phyloP scores from a whole-genome alignment of 2,797 vertebrate species.

The Micromesistius poutassou region DNA sequence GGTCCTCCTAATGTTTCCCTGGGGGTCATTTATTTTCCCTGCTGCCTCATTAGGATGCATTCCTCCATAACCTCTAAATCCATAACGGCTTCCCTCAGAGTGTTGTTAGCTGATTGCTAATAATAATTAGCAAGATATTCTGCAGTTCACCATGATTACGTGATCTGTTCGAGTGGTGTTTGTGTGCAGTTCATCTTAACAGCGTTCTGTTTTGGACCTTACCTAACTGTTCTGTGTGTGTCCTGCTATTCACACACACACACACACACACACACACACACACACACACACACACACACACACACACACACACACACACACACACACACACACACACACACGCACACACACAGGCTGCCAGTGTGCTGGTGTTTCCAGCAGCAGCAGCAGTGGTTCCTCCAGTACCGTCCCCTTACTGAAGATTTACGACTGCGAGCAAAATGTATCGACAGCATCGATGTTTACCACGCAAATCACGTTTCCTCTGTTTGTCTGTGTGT shows the following conservation, averaged over 20 bases:
- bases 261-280: neutral
- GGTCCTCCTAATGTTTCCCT: conserved; percentile 19
- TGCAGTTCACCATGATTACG: neutral
- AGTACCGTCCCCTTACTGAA: conserved; percentile 14
- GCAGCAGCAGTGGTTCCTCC: neutral
- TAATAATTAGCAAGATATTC: conserved; percentile 41
- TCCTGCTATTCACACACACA: neutral
- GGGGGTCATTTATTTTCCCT: conserved; percentile 45
- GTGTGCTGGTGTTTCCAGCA: neutral
- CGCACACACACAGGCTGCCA: neutral
- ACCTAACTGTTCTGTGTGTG: neutral
- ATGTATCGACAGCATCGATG: conserved; percentile 39
- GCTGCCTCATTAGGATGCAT: conserved; percentile 54
- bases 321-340: neutral
- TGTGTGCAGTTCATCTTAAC: neutral
- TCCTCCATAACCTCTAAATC: conserved; percentile 52
- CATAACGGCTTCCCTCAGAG: conserved; percentile 42
- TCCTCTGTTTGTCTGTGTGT: conserved; percentile 25
- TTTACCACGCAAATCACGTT: conserved; percentile 45
- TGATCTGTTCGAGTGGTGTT: neutral
- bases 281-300: neutral
- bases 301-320: no score
- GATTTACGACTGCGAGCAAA: conserved; percentile 21
- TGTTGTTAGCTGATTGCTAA: conserved; percentile 47
- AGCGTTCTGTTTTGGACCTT: neutral